Base-by-base conservation (phyloP, 2,113 vertebrate genomes). In the Xiphias gladius region DNA sequence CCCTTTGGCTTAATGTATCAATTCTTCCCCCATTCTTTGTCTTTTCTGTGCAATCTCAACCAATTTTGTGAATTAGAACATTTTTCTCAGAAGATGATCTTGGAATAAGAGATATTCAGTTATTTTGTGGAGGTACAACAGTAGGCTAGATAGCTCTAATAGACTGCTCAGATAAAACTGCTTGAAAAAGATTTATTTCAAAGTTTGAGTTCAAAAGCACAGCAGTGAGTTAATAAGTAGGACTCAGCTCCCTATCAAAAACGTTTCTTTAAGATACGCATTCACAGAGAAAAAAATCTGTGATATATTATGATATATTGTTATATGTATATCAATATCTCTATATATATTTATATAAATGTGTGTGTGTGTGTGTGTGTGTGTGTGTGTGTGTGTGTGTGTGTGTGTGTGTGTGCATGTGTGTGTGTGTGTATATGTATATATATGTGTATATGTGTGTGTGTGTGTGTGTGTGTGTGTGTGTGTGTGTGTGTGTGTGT, bases 51-150 rank as follows among this genome's bases (percentile, higher is more conserved):
- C 13, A 55, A 50, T 58, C 9, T 46, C 5, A 19, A 32, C 26
- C 28, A 46, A 24, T 62, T 20, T 48, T 26, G 37, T 20, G 17
- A 54, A 20, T 35, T 28, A 24, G 32, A n/a, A 16, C 41, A 67
- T 41, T 35, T 73, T 57, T 57, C 68, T 64, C 50, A 24, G 19
- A 50, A 9, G 17, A 22, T 7, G 2, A 7, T 76, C 59, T 83
- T 58, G 28, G 26, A 63, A 22, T 37, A 39, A 22, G 5, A 62
- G 14, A 55, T 28, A 20, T 57, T 62, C 12, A 26, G 6, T 78
- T 11, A 43, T 72, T 43, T 26, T 73, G 32, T 62, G 43, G 26
- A 46, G 30, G 43, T 73, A 55, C n/a, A 79, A 55, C 19, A 22
- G 11, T 9, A 11, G 10, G 4, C 4, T 22, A 37, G 14, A 48